Percentiles rank a stretch among this genome's conserved stretches.
These are phyloP conservation scores for Crocallis elinguaria DNA, from an alignment of 2,888 invertebrate genomes.

Conservation along the genomic window DNA sequence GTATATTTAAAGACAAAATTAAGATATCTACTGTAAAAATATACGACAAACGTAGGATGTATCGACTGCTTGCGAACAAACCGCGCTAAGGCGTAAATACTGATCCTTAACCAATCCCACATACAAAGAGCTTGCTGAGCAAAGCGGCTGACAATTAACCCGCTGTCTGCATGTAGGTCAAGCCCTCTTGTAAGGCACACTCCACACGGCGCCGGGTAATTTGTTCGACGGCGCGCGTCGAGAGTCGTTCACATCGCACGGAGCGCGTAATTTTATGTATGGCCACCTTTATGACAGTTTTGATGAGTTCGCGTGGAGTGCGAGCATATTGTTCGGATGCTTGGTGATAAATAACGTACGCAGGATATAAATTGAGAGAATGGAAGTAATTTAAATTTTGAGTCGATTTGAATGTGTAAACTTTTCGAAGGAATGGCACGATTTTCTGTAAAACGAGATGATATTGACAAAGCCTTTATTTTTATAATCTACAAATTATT, in stretches of 20 bases:
- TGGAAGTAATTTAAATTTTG: conserved; percentile 1
- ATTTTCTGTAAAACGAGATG: too few relatives aligned
- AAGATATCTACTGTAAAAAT: too few relatives aligned
- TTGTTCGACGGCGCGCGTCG: conserved; percentile 20
- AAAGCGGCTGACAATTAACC: conserved; percentile 52
- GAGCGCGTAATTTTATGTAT: conserved; percentile 39
- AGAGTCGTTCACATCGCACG: conserved; percentile 30
- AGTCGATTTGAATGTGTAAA: neutral
- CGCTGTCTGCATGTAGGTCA: conserved; percentile 59
- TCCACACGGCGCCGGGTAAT: conserved; percentile 37
- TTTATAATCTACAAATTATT: too few relatives aligned
- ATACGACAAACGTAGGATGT: neutral
- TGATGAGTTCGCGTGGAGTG: conserved; percentile 37
- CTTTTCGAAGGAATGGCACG: neutral
- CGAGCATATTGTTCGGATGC: conserved; percentile 8
- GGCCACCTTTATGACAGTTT: conserved; percentile 46
- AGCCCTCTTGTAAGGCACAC: conserved; percentile 46
- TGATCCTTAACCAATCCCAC: conserved; percentile 18
- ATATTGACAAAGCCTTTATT: too few relatives aligned
- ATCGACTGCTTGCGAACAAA: neutral
- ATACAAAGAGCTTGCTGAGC: conserved; percentile 10
- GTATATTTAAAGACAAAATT: too few relatives aligned
- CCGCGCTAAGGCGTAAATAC: conserved; percentile 14
- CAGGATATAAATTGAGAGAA: conserved; percentile 16
- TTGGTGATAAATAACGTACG: conserved; percentile 25